Conservation (phyloP, 2,113 vertebrate species). For the Cairina moschata region DNA sequence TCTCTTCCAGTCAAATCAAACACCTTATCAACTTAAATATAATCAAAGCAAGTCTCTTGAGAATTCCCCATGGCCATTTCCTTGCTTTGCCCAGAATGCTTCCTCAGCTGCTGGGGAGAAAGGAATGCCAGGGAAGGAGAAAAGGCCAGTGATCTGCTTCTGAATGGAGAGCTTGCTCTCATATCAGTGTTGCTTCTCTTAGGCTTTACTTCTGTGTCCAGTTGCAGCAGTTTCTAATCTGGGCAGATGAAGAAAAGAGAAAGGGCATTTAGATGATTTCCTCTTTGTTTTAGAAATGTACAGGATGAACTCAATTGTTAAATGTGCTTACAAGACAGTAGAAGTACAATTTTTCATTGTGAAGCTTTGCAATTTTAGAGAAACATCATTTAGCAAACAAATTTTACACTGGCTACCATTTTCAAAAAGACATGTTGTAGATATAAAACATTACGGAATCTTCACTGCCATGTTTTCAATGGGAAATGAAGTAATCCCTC, state of each 20-base stretch:
- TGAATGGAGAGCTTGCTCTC: neutral
- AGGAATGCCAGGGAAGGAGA: neutral
- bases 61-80: neutral
- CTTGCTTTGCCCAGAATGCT: neutral
- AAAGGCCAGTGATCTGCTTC: neutral
- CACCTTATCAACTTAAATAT: conserved; percentile 29
- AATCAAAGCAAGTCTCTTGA: conserved; percentile 8
- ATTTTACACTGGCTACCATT: neutral
- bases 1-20: conserved; percentile 25
- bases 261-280: neutral
- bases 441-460: neutral
- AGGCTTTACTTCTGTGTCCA: neutral
- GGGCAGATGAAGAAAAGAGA: neutral
- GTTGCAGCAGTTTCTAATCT: neutral
- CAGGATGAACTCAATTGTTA: neutral
- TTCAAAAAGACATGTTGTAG: neutral
- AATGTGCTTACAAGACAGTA: neutral
- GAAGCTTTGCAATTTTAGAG: neutral
- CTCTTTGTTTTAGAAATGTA: neutral
- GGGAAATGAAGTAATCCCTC: neutral
- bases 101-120: neutral
- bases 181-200: neutral
- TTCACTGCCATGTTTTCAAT: neutral
- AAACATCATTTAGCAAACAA: neutral
- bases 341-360: neutral